Evolutionary conservation across 2,888 invertebrate genomes (phyloP).

Genomic region (Gastrophysa polygoni): DNA sequence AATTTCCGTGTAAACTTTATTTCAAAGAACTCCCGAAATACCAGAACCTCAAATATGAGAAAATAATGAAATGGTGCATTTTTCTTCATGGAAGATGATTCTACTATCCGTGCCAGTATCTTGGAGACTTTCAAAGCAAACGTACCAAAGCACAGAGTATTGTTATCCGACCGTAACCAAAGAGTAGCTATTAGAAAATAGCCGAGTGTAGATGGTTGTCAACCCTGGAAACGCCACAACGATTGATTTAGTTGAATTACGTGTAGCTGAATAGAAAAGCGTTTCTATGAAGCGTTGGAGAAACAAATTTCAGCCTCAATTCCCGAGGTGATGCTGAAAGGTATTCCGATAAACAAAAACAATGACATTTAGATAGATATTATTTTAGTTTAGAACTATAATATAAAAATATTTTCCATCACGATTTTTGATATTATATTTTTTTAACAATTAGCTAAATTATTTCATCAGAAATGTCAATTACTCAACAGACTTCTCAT

Average conservation of each 20-base stretch:
- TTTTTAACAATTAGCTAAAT: constrained; percentile 23
- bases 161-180: constrained; percentile 22
- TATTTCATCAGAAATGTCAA: constrained; percentile 38
- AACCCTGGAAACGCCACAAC: constrained; percentile 49
- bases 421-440: constrained; percentile 28
- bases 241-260: constrained; percentile 54
- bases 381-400: constrained; percentile 25
- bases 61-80: background rate
- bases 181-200: constrained; percentile 22
- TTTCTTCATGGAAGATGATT: background rate
- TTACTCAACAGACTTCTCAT: constrained; percentile 31
- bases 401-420: constrained; percentile 21
- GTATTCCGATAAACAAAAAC: constrained; percentile 49
- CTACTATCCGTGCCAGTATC: background rate
- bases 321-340: constrained; percentile 41
- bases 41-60: too few relatives aligned
- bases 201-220: constrained; percentile 29
- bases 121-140: background rate
- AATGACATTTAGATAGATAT: constrained; percentile 41
- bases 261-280: constrained; percentile 50
- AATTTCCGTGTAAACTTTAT: too few relatives aligned
- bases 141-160: constrained; percentile 31
- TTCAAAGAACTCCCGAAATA: too few relatives aligned
- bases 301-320: constrained; percentile 49
- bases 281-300: constrained; percentile 55